Base-by-base conservation (phyloP, 23 tunicate species). In the Ascidia mentula region DNA sequence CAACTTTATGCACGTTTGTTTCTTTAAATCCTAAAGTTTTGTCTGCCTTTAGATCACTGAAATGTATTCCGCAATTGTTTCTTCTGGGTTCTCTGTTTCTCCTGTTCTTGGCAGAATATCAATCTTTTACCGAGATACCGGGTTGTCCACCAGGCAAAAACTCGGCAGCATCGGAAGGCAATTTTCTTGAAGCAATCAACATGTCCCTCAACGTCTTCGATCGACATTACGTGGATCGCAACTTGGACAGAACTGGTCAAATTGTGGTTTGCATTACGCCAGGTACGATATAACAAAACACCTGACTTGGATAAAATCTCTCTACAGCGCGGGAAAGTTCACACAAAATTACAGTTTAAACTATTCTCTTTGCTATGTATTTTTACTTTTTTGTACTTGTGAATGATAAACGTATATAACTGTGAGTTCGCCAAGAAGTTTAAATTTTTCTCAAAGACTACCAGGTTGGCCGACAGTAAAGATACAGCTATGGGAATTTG, bases 121-220 rank as follows among this genome's bases (percentile, higher is more conserved):
- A 92, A 15, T 38, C 79, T 46, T 22, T 92, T 22, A 80, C 88
- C 24, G 38, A 73, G 31, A 72, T 94, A 7, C 82, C 85, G 40
- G 94, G 87, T 72, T 88, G 98, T 65, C 98, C 98, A 0, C 71
- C 74, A 46, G 86, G 90, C 0, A 59, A 40, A 35, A 88, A 88
- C 69, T 85, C 98, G 20, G 39, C 89, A 6, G 78, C 98, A 32
- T 37, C 94, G 0, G 85, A 88, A 80, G 98, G 94, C 20, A 94
- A 94, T 61, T 94, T 94, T 69, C 85, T 94, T 28, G 98, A 94
- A 80, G 94, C 94, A 5, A 94, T 94, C 40, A 94, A 94, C 87
- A 81, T 94, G 87, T 89, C 98, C 9, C 78, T 94, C 6, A 88
- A 94, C 60, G 88, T 94, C 0, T 94, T 94, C 73, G 98, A 94